Base-by-base conservation (phyloP, 2,797 vertebrate genomes). In the Cynopterus sphinx region DNA sequence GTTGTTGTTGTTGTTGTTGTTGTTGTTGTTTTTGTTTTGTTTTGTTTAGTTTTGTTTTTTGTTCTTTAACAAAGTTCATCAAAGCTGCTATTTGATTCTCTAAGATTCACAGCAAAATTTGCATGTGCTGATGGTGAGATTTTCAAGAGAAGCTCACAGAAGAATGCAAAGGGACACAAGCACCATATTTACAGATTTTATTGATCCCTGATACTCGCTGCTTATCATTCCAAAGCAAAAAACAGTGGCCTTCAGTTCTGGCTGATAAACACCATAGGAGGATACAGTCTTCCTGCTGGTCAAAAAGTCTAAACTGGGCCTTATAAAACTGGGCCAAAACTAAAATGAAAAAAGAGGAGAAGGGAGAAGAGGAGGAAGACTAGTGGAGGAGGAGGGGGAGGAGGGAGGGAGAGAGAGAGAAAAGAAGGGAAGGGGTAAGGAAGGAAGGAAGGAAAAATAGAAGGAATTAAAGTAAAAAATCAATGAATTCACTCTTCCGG, bases 71-170 rank as follows among this genome's bases (percentile, higher is more conserved):
- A 83, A 85, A 82, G 12, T 89, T 91, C 16, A 41, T 86, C 70
- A 65, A 94, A 89, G 49, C 55, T 91, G 19, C 9, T 63, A 7
- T 87, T 11, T 68, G 68, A 92, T 59, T 91, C 9, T 61, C 55
- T 87, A 83, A 93, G 49, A 85, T 65, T 94, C 61, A 73, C 53
- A 88, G 51, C 73, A 49, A 95, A 74, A 67, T 41, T 12, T 90
- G 24, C n/a, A 28, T 16, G 6, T 57, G 24, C 33, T 79, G 67
- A 41, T 24, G 17, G 26, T 28, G 4, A 85, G 17, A 77, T 49
- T 49, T 49, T 49, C 49, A 49, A 74, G 59, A 82, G 39, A 89
- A 17, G 13, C 19, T 31, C 21, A 26, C 9, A 49, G 55, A 86
- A 68, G 33, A 93, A 57, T 3, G 2, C 22, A 65, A 57, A 83